These are phyloP conservation scores for Drosophila sturtevanti DNA, from an alignment of 1,140 invertebrate genomes.

Conservation along the genomic window DNA sequence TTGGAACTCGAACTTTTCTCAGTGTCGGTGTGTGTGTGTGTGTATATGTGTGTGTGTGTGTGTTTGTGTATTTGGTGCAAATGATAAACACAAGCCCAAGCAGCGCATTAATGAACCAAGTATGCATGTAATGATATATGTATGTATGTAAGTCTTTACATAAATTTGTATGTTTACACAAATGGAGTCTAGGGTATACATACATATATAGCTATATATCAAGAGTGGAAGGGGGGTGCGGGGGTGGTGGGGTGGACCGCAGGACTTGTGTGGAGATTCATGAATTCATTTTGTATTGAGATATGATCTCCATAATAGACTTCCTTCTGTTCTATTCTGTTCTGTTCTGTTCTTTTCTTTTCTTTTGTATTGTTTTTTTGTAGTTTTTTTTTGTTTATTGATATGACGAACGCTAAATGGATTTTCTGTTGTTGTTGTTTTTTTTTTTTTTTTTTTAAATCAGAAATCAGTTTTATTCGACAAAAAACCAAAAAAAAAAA, in stretches of 20 bases:
- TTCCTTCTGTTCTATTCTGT: background rate
- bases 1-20: background rate
- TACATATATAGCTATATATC: conserved; percentile 6
- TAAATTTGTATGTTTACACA: background rate
- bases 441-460: conserved; percentile 13
- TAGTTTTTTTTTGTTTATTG: conserved; percentile 57
- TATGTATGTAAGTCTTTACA: conserved; percentile 27
- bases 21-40: conserved; percentile 12
- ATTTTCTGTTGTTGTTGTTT: background rate
- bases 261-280: no score
- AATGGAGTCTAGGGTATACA: background rate
- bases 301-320: no score
- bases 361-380: conserved; percentile 1
- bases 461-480: conserved; percentile 25
- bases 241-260: no score
- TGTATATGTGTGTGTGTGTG: conserved; percentile 7
- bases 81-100: conserved; percentile 65
- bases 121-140: conserved; percentile 33
- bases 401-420: conserved; percentile 66
- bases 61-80: conserved; percentile 36
- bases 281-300: background rate
- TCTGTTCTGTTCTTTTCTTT: background rate
- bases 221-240: background rate
- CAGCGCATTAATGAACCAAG: conserved; percentile 37
- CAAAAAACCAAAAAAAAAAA: background rate